A percentile compares a stretch with the other conserved stretches of the same genome.
These are phyloP conservation scores for Helicoverpa assulta DNA, from an alignment of 2,888 invertebrate species.

Conservation along the genomic window DNA sequence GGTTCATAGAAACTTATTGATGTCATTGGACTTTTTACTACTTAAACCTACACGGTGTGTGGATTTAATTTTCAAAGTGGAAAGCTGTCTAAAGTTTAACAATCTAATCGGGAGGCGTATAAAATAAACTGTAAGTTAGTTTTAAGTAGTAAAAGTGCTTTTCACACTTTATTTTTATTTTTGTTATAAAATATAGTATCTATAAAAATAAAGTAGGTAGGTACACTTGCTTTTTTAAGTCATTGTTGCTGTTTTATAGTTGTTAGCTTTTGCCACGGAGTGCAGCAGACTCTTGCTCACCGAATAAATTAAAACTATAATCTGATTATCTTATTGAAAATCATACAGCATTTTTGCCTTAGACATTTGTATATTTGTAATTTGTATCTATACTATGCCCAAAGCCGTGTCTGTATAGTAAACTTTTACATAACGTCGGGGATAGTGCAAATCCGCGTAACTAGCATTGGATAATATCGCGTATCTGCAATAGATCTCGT, in stretches of 20 bases:
- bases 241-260: slow-evolving; percentile 25
- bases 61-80: slow-evolving; percentile 54
- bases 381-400: no score
- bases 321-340: no score
- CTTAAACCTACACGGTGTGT: slow-evolving; percentile 38
- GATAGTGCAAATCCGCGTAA: no score
- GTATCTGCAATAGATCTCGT: no score
- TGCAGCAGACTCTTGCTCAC: no score
- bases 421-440: no score
- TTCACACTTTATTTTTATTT: slow-evolving; percentile 55
- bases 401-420: no score
- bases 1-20: slow-evolving; percentile 20
- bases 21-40: slow-evolving; percentile 37
- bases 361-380: no score
- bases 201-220: neutral
- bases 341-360: no score
- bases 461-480: no score
- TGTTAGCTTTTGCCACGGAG: no score
- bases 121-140: slow-evolving; percentile 57
- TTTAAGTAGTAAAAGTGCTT: slow-evolving; percentile 41
- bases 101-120: slow-evolving; percentile 55
- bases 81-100: slow-evolving; percentile 55
- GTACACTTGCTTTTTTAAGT: slow-evolving; percentile 30
- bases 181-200: slow-evolving; percentile 30
- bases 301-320: no score